phyloP scores from a whole-genome alignment of 2,113 vertebrate genomes.

The Neolamprologus variostigma region DNA sequence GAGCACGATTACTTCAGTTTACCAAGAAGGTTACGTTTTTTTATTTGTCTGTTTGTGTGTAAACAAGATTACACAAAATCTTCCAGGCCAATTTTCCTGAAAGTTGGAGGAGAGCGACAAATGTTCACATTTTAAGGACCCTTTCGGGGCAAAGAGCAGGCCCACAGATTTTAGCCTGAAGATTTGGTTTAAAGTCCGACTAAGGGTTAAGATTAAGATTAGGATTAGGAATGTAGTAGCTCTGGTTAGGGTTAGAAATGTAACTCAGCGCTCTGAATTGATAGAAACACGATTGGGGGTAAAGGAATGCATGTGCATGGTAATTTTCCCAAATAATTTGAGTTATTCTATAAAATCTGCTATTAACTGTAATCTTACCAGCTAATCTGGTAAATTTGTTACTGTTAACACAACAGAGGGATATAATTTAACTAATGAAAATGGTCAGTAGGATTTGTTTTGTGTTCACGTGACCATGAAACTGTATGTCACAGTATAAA shows the following conservation, averaged over 20 bases:
- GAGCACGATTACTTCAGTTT: neutral
- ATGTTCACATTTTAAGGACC: neutral
- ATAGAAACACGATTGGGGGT: neutral
- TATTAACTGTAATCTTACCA: neutral
- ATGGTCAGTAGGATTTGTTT: neutral
- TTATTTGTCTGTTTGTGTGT: neutral
- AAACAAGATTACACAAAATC: neutral
- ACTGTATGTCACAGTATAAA: neutral
- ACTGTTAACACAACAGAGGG: neutral
- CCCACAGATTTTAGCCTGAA: neutral
- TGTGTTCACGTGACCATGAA: neutral
- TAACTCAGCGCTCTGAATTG: neutral
- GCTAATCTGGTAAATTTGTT: neutral
- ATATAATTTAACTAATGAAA: neutral
- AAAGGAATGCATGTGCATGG: neutral
- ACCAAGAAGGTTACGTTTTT: neutral
- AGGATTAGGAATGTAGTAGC: neutral
- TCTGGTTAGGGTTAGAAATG: neutral
- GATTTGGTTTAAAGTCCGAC: neutral
- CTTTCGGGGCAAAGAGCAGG: neutral
- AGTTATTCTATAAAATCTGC: neutral
- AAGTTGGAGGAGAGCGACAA: neutral
- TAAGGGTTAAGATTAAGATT: neutral
- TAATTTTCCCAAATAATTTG: neutral
- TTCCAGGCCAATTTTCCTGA: neutral